phyloP scores from a whole-genome alignment of 1,140 invertebrate species.

The Theocolax elegans region DNA sequence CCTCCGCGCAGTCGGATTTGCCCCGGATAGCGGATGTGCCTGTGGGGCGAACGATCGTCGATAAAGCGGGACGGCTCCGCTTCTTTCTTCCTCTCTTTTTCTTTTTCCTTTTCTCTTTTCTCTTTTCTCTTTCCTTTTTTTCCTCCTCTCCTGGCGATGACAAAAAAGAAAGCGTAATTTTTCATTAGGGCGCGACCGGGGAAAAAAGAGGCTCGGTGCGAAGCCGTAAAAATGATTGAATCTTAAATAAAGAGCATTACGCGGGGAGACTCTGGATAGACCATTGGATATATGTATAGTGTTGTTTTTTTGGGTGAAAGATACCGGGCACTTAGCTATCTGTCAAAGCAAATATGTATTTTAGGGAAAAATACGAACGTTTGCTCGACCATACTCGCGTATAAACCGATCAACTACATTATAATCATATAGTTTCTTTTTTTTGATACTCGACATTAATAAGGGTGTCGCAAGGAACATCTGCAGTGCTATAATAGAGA shows the following conservation, averaged over 20 bases:
- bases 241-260: slow-evolving; percentile 26
- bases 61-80: slow-evolving; percentile 22
- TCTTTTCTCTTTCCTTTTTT: background rate
- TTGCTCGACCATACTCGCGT: background rate
- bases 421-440: background rate
- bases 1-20: slow-evolving; percentile 25
- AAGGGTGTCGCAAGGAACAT: too few relatives aligned
- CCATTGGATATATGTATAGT: too few relatives aligned
- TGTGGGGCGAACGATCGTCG: slow-evolving; percentile 42
- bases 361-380: background rate
- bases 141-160: slow-evolving; percentile 6
- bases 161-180: slow-evolving; percentile 36
- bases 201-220: background rate
- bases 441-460: too few relatives aligned
- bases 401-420: background rate
- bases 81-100: background rate
- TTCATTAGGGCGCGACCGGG: slow-evolving; percentile 14
- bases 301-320: background rate
- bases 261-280: background rate
- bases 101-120: slow-evolving; percentile 1
- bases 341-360: slow-evolving; percentile 28
- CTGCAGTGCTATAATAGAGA: too few relatives aligned
- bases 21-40: slow-evolving; percentile 12
- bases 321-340: slow-evolving; percentile 14
- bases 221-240: slow-evolving; percentile 38